These are phyloP conservation scores for Dichetophora obliterata DNA, from an alignment of 2,888 invertebrate genomes.

Conservation along the genomic window DNA sequence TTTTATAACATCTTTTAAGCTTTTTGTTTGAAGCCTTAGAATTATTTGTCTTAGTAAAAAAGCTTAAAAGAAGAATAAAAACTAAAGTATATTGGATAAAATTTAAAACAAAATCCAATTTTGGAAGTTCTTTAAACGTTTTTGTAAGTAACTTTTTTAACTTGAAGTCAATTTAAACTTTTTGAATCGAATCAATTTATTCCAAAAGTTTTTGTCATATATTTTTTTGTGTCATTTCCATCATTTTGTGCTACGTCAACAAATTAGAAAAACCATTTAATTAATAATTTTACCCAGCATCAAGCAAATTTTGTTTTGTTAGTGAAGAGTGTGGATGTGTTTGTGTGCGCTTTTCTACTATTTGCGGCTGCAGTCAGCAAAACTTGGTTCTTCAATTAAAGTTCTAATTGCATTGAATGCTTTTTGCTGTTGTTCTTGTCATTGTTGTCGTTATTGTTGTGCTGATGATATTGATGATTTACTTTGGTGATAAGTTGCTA, in stretches of 20 bases:
- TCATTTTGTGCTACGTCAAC: neutral
- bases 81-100: too few species aligned
- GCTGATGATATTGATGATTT: neutral
- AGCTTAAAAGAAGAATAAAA: too few species aligned
- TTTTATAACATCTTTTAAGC: too few species aligned
- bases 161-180: too few species aligned
- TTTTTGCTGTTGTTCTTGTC: constrained; percentile 17
- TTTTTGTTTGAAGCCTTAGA: too few species aligned
- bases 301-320: neutral
- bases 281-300: neutral
- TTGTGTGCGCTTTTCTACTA: neutral
- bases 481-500: neutral
- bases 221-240: neutral
- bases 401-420: constrained; percentile 34
- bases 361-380: neutral
- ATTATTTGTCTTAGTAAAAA: too few species aligned
- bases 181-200: too few species aligned
- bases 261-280: neutral
- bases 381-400: constrained; percentile 39
- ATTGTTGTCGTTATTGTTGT: constrained; percentile 8
- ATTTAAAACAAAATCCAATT: too few species aligned
- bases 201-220: neutral
- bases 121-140: too few species aligned
- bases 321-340: neutral
- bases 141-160: too few species aligned